A percentile compares a stretch with the other conserved stretches of the same genome.
These are phyloP conservation scores for Bugulina stolonifera DNA, from an alignment of 2,888 invertebrate genomes.

Conservation along the genomic window DNA sequence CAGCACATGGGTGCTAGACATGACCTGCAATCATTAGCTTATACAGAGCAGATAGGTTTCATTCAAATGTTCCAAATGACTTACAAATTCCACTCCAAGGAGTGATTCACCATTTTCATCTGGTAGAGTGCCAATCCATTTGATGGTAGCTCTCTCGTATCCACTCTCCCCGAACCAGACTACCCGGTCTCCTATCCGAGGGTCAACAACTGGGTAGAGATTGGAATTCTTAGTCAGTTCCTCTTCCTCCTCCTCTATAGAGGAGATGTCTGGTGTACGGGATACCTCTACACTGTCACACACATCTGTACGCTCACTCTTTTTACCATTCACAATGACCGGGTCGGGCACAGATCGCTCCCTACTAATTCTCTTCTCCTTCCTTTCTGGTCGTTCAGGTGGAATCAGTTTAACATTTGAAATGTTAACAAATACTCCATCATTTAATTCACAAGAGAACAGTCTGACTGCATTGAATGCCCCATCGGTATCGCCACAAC, in stretches of 20 bases:
- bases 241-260: neutral
- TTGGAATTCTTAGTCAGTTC: neutral
- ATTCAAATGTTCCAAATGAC: too few species aligned
- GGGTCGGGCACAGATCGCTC: neutral
- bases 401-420: slow-evolving; percentile 14
- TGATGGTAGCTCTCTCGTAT: slow-evolving; percentile 55
- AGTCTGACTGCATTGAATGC: neutral
- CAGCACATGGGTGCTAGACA: too few species aligned
- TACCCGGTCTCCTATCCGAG: slow-evolving; percentile 54
- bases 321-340: neutral
- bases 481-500: slow-evolving; percentile 17
- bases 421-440: slow-evolving; percentile 26
- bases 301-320: neutral
- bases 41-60: too few species aligned
- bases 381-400: neutral
- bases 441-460: neutral
- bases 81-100: slow-evolving; percentile 59
- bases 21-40: too few species aligned
- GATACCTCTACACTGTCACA: too few species aligned
- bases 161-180: slow-evolving; percentile 57
- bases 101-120: slow-evolving; percentile 53
- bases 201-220: neutral
- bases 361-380: neutral
- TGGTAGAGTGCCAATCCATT: slow-evolving; percentile 57
- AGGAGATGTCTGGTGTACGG: neutral